Conservation (phyloP, 2,888 invertebrate species). For the Scaptomyza tumidula region DNA sequence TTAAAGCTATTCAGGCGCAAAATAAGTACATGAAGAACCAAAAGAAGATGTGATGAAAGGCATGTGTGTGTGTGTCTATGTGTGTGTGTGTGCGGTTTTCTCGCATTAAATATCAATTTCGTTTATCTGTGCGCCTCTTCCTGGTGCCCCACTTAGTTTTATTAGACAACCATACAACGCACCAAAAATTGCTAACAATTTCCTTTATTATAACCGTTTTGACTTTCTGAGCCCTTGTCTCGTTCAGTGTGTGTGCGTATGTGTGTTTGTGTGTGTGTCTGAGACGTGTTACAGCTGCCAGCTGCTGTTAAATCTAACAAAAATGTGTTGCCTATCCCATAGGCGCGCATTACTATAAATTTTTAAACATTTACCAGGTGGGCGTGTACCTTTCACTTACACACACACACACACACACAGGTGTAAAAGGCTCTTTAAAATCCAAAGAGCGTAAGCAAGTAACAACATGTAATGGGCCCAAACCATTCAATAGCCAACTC, state of each 20-base stretch:
- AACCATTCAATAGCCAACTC: constrained; percentile 4
- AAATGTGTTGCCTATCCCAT: constrained; percentile 66
- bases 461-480: constrained; percentile 50
- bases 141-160: constrained; percentile 72
- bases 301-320: constrained; percentile 44
- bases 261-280: constrained; percentile 23
- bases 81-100: constrained; percentile 7
- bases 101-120: constrained; percentile 77
- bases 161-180: constrained; percentile 63
- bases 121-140: constrained; percentile 66
- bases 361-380: constrained; percentile 53
- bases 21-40: constrained; percentile 29
- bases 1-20: constrained; percentile 45
- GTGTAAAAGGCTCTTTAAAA: constrained; percentile 66
- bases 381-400: not conserved
- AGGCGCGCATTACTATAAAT: constrained; percentile 73
- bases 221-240: constrained; percentile 5
- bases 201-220: constrained; percentile 71
- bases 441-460: constrained; percentile 7
- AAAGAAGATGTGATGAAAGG: not conserved
- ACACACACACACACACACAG: constrained; percentile 37
- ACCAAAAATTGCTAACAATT: constrained; percentile 74
- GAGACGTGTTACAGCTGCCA: constrained; percentile 74
- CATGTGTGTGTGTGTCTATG: not conserved
- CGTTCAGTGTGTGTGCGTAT: constrained; percentile 17